These are phyloP conservation scores for Hippocampus barbouri DNA, from an alignment of 2,113 vertebrate species.

Conservation along the genomic window DNA sequence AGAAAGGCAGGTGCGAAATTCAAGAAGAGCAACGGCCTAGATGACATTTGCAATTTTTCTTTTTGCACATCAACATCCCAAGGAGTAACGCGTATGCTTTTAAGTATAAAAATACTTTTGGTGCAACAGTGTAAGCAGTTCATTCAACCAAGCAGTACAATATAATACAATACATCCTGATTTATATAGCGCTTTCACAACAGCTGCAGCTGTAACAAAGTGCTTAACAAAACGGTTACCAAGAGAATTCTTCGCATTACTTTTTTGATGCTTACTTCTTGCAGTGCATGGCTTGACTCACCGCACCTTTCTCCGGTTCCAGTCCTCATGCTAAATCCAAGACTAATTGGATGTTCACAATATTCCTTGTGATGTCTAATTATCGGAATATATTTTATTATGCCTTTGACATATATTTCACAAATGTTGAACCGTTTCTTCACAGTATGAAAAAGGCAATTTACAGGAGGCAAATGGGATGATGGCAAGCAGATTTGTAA, in stretches of 20 bases:
- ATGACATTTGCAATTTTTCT: neutral
- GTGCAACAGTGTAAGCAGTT: neutral
- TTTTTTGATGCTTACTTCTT: constrained; percentile 33
- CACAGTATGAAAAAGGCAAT: constrained; percentile 67
- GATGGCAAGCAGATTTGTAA: constrained; percentile 68
- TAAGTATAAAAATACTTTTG: neutral
- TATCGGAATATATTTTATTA: constrained; percentile 66
- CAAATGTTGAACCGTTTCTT: constrained; percentile 55
- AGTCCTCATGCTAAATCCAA: constrained; percentile 24
- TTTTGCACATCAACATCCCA: too few relatives aligned
- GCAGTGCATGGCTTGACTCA: constrained; percentile 20
- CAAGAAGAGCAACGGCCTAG: neutral
- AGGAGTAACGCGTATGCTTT: neutral
- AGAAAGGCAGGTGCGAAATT: neutral
- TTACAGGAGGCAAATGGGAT: constrained; percentile 71
- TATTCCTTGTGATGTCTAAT: constrained; percentile 61
- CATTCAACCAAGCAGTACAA: constrained; percentile 6
- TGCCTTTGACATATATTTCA: constrained; percentile 64
- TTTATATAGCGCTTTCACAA: too few relatives aligned
- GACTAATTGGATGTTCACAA: constrained; percentile 52
- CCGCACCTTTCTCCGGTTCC: constrained; percentile 12
- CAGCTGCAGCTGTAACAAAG: too few relatives aligned
- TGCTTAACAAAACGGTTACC: too few relatives aligned
- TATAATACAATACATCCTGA: too few relatives aligned
- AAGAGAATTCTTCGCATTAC: constrained; percentile 44